Percentiles rank a stretch among this genome's conserved stretches.
Evolutionary conservation across 1,140 invertebrate species (phyloP).

Genomic region (Kradibia gibbosae): DNA sequence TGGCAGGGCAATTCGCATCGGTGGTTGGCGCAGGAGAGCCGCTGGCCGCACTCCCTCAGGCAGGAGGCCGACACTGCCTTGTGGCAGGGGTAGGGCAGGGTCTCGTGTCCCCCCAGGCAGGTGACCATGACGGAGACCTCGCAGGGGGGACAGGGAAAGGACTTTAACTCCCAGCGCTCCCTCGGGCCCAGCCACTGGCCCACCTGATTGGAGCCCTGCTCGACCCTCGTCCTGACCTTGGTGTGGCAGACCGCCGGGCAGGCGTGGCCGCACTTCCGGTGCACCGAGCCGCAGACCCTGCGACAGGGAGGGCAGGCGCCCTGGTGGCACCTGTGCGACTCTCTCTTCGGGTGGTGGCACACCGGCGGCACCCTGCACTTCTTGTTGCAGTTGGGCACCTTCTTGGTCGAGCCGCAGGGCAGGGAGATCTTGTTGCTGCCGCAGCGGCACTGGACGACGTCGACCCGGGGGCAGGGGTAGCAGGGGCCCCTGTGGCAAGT

Average conservation of each 20-base stretch:
- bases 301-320: constrained; percentile 88
- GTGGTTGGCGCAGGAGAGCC: constrained; percentile 86
- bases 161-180: constrained; percentile 78
- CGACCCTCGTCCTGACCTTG: constrained; percentile 80
- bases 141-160: constrained; percentile 81
- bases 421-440: constrained; percentile 84
- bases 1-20: constrained; percentile 84
- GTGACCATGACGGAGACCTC: constrained; percentile 80
- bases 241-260: constrained; percentile 87
- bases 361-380: constrained; percentile 83
- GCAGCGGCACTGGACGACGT: constrained; percentile 87
- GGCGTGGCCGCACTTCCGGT: constrained; percentile 81
- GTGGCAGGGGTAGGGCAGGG: constrained; percentile 82
- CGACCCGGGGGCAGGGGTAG: constrained; percentile 88
- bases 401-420: constrained; percentile 87
- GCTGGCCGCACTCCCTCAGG: constrained; percentile 79
- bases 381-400: constrained; percentile 83
- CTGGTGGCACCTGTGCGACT: constrained; percentile 89
- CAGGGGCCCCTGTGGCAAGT: constrained; percentile 91
- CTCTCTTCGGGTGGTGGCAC: constrained; percentile 83
- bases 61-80: constrained; percentile 82
- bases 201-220: constrained; percentile 74
- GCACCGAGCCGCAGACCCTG: constrained; percentile 79
- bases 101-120: constrained; percentile 90
- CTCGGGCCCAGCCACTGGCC: constrained; percentile 85